These are phyloP conservation scores for Eremobia ochroleuca DNA, from an alignment of 2,888 invertebrate species.

Conservation along the genomic window DNA sequence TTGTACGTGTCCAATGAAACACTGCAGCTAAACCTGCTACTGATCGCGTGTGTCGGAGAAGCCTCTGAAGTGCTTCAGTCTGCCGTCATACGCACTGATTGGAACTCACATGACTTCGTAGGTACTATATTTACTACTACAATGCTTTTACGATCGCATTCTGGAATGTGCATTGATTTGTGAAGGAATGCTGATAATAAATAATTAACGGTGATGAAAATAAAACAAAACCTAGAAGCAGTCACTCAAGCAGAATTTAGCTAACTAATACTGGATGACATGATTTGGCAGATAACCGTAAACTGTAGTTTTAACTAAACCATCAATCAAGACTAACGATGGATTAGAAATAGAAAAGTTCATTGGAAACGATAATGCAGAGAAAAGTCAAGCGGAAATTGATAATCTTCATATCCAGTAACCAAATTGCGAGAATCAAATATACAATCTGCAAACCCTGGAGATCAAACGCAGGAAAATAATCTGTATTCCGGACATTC, in stretches of 20 bases:
- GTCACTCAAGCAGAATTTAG: not conserved
- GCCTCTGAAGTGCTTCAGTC: conserved; percentile 70
- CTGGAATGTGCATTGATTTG: conserved; percentile 40
- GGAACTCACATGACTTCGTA: conserved; percentile 62
- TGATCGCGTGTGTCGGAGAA: conserved; percentile 74
- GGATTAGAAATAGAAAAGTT: conserved; percentile 21
- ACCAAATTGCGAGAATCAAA: conserved; percentile 31
- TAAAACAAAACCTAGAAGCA: not conserved
- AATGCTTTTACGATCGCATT: conserved; percentile 35
- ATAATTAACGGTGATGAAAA: not conserved
- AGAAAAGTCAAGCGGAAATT: conserved; percentile 30
- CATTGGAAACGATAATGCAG: conserved; percentile 8
- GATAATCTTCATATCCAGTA: conserved; percentile 37
- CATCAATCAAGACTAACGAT: not conserved
- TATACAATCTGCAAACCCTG: conserved; percentile 38
- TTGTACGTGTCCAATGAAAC: conserved; percentile 55
- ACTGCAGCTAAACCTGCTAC: conserved; percentile 52
- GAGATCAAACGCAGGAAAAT: conserved; percentile 57
- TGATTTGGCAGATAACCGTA: not conserved
- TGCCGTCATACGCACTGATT: conserved; percentile 75
- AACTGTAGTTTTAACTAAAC: not conserved
- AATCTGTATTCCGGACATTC: conserved; percentile 47
- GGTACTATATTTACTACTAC: conserved; percentile 54
- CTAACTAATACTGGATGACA: not conserved
- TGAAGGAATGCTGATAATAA: not conserved